These are phyloP conservation scores for Apamea monoglypha DNA, from an alignment of 2,888 invertebrate species.

Conservation along the genomic window DNA sequence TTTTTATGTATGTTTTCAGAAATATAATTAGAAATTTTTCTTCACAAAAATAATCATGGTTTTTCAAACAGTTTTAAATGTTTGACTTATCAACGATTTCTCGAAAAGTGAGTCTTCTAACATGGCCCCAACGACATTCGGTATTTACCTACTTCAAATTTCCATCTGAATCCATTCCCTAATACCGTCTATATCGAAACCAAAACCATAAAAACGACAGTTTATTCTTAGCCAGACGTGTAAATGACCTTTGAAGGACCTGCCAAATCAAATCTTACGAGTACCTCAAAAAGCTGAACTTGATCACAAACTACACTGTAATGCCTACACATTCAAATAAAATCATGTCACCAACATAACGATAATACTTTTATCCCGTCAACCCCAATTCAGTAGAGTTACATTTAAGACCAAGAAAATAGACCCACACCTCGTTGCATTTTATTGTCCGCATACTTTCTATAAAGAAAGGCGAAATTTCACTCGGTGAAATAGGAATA, in stretches of 20 bases:
- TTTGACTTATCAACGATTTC: neutral
- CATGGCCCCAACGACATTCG: neutral
- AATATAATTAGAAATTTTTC: neutral
- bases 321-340: conserved; percentile 51
- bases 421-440: conserved; percentile 40
- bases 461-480: conserved; percentile 20
- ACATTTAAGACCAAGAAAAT: conserved; percentile 43
- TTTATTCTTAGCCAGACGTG: neutral
- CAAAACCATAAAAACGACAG: neutral
- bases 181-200: neutral
- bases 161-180: neutral
- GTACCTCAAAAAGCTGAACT: neutral
- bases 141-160: neutral
- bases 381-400: conserved; percentile 56
- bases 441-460: conserved; percentile 29
- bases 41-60: neutral
- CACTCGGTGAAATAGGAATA: conserved; percentile 36
- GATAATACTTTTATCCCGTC: conserved; percentile 57
- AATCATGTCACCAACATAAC: conserved; percentile 35
- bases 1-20: neutral
- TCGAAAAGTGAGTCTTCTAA: neutral
- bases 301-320: conserved; percentile 23
- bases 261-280: neutral
- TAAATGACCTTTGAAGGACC: neutral
- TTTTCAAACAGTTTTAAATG: neutral